phyloP scores from a whole-genome alignment of 2,113 vertebrate species.

The Fregata magnificens region DNA sequence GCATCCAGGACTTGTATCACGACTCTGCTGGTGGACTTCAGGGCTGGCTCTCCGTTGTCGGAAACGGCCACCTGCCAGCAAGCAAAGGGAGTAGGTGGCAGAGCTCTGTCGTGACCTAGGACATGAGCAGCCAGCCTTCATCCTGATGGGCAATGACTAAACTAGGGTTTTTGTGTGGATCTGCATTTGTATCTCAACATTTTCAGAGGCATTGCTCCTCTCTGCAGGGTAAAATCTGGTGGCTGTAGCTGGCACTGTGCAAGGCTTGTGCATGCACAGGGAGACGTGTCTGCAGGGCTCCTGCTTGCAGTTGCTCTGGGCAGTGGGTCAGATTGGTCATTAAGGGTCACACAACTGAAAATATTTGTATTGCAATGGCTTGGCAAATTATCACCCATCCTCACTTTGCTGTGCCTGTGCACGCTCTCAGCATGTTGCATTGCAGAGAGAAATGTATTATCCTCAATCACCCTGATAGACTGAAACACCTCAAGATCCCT shows the following conservation, averaged over 20 bases:
- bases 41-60: slow-evolving; percentile 84
- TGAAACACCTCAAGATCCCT: background rate
- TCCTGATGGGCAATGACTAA: background rate
- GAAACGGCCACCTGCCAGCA: slow-evolving; percentile 85
- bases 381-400: background rate
- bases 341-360: background rate
- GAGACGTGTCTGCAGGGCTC: background rate
- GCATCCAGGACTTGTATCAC: slow-evolving; percentile 86
- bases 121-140: background rate
- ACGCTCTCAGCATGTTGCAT: rapidly evolving
- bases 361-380: rapidly evolving
- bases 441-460: background rate
- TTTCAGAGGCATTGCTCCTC: background rate
- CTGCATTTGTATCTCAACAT: background rate
- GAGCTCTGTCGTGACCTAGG: background rate
- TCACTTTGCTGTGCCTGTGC: background rate
- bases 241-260: background rate
- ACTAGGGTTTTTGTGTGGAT: background rate
- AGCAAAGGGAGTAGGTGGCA: background rate
- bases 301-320: background rate
- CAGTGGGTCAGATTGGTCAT: background rate
- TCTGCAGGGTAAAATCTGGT: background rate
- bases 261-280: background rate
- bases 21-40: slow-evolving; percentile 88
- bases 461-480: background rate